Evolutionary conservation across 2,888 invertebrate species (phyloP), one percentile per base, ranked within the genome.

Genomic region (Acanthopleura granulata): DNA sequence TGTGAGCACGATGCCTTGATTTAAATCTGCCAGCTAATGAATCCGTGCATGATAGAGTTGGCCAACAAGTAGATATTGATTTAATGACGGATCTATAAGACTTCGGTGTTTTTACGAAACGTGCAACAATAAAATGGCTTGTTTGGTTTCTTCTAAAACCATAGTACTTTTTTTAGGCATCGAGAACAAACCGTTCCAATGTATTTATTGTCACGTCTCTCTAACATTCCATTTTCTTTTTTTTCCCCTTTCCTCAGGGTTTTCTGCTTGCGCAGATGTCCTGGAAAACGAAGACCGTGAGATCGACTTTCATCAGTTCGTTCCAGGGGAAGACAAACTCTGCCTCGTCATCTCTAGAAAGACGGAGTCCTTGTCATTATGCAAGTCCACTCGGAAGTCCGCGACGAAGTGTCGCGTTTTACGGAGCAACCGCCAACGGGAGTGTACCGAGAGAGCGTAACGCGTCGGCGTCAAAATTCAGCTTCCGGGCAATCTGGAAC

Each of bases 251-350:
- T 27, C 25, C 25, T 6, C 29, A 66, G 66, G 66, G 66, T 25
- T 66, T 66, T 14, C 29, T 66, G 25, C 25, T 66, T 18, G 66
- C 66, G 25, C 66, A 66, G 25, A 22, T 66, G 22, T 66, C 66
- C 16, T 66, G 66, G 66, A 66, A 66, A 66, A 66, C 66, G 3
- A 22, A 27, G 25, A 66, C 12, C 29, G 66, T 66, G 16, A 66
- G 29, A 27, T 66, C 66, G 22, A 27, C 66, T 66, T 66, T 66
- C 25, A 27, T 66, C 6, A 66, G 66, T 27, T 66, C 66, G 4
- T 66, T 66, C 22, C 22, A 27, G 25, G 66, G 66, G 6, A 22
- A 27, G 6, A 22, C 66, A 66, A 27, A 27, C 14, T 66, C 66
- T 25, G 25, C 18, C 14, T 27, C 66, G 29, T 22, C 66, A 16